Evolutionary conservation across 2,113 vertebrate genomes (phyloP), one percentile per base, ranked within the genome.

Genomic region (Oryzias javanicus): DNA sequence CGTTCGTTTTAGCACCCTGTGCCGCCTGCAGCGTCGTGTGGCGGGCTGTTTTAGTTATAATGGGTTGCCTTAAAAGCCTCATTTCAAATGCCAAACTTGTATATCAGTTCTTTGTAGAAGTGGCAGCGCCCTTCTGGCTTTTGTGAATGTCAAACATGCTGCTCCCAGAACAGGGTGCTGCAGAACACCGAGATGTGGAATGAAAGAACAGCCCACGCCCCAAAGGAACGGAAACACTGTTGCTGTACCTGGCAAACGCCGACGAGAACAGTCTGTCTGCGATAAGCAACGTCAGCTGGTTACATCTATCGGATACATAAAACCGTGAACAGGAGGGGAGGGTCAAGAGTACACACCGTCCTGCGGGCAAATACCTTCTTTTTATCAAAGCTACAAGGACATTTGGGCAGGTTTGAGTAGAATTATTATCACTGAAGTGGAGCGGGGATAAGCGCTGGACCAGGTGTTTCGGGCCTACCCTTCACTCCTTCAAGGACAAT

Each of bases 81-180:
- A 20, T 42, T 79, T 57, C 46, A 60, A 62, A 20, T 42, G 77
- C 60, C 63, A 61, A 73, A 57, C 8, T 49, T 29, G 55, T 56
- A 50, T 79, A 64, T 18, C 60, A 75, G 80, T 60, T 68, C 49
- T 56, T 24, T 14, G 27, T 12, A 49, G 74, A 76, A 70, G 67
- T 64, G 67, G 74, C 74, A 76, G 74, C 67, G 62, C 66, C 79
- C 57, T 42, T 8, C 7, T 13, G 49, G 62, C 13, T 20, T 62
- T 62, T 56, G 25, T 55, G 61, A 78, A 80, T 55, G 72, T 78
- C 62, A 76, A 78, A 81, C 65, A 72, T 79, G 75, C 67, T 72
- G 68, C 70, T 79, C 62, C 42, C 42, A 18, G 57, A 76, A 83
- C 70, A 58, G 60, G 67, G 64, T 75, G 55, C 64, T 51, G 25